phyloP scores from a whole-genome alignment of 2,888 invertebrate genomes.

The Steinernema scapterisci region DNA sequence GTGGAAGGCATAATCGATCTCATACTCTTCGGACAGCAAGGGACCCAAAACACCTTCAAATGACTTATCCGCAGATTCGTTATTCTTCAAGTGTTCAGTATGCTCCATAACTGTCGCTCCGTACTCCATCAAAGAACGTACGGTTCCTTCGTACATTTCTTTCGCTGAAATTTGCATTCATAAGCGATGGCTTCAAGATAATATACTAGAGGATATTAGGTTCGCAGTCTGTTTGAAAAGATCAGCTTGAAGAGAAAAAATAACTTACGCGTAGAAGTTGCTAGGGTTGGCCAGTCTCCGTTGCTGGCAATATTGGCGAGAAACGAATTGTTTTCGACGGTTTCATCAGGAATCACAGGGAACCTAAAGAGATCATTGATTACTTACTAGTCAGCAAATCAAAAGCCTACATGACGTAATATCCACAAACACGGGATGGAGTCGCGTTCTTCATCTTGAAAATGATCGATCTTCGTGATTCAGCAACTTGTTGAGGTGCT shows the following conservation, averaged over 20 bases:
- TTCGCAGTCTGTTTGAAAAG: neutral
- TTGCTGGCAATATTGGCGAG: slow-evolving; percentile 62
- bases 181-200: neutral
- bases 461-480: slow-evolving; percentile 41
- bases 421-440: slow-evolving; percentile 56
- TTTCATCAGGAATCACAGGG: slow-evolving; percentile 65
- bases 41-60: slow-evolving; percentile 63
- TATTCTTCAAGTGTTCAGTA: slow-evolving; percentile 55
- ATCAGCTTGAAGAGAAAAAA: neutral
- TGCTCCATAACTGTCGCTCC: slow-evolving; percentile 65
- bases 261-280: slow-evolving; percentile 55
- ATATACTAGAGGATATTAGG: neutral
- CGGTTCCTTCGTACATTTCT: slow-evolving; percentile 66
- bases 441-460: slow-evolving; percentile 63
- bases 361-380: slow-evolving; percentile 46
- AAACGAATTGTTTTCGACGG: slow-evolving; percentile 62
- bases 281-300: slow-evolving; percentile 63
- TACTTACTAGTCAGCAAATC: neutral
- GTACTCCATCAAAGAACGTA: slow-evolving; percentile 64
- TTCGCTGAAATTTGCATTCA: slow-evolving; percentile 43
- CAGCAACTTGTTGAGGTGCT: neutral
- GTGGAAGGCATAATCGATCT: slow-evolving; percentile 62
- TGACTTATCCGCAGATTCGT: slow-evolving; percentile 34
- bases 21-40: slow-evolving; percentile 61
- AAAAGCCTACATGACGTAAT: slow-evolving; percentile 57